Percentiles rank a stretch among this genome's conserved stretches.
Conservation (phyloP, 2,888 invertebrate genomes). For the Schizaphis graminum region DNA sequence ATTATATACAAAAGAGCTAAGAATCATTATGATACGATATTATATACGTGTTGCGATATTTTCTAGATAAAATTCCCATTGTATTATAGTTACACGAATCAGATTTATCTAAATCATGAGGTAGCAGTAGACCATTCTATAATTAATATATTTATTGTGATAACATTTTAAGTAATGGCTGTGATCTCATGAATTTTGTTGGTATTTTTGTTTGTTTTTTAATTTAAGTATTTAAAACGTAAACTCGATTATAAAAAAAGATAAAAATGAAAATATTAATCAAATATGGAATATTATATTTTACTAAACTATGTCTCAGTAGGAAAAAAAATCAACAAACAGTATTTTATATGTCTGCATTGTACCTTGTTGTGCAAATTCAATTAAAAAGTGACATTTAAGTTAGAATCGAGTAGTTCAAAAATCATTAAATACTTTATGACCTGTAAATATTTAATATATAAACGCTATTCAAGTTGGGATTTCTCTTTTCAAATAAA, state of each 20-base stretch:
- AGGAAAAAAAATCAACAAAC: neutral
- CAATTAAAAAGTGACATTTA: constrained; percentile 34
- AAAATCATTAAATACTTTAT: constrained; percentile 46
- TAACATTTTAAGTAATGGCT: neutral
- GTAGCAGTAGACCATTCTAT: neutral
- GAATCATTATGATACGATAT: neutral
- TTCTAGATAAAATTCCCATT: neutral
- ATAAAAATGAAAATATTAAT: neutral
- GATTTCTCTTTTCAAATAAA: constrained; percentile 13
- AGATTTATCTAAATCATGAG: neutral
- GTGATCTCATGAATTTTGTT: neutral
- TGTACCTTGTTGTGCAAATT: neutral
- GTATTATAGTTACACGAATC: neutral
- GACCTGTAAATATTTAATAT: constrained; percentile 36
- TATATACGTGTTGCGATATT: neutral
- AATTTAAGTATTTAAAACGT: neutral
- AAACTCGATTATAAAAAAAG: neutral
- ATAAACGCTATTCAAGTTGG: constrained; percentile 4
- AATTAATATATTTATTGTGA: neutral
- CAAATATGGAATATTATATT: neutral
- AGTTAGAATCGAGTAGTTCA: constrained; percentile 24
- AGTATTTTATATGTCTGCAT: neutral
- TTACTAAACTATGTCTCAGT: neutral
- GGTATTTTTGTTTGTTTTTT: neutral
- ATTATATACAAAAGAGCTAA: neutral